Base-by-base conservation (phyloP, 2,888 invertebrate genomes). In the Dysmachus trigonus region DNA sequence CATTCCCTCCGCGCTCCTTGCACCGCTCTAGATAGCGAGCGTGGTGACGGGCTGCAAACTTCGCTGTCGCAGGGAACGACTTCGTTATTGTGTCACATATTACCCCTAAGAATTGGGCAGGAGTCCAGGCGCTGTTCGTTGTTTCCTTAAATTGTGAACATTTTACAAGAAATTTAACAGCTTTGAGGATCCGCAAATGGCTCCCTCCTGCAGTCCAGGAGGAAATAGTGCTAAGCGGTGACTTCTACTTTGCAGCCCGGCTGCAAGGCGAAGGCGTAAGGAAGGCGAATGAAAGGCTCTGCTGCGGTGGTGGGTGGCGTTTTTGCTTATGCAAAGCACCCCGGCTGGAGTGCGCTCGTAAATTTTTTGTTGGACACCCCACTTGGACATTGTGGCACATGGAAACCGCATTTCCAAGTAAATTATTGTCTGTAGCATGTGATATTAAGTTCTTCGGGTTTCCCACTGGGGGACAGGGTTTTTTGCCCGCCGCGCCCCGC, bases 391-490 rank as follows among this genome's bases (percentile, higher is more conserved):
- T 85, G 74, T 74, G 72, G 73, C 84, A 85, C 84, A 85, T 73
- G 74, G 33, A 85, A 85, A 85, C 84, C 84, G 84, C 84, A 85
- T 85, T 85, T 85, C 74, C 74, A 47, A 85, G 74, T 85, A 74
- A 85, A 85, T 85, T 85, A 85, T 85, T 85, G 74, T 85, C 84
- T 74, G 74, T 85, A 85, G 47, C 84, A 85, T 85, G 74, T 85
- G 74, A 85, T 74, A 85, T 85, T 85, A 85, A 85, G 84, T 85
- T 85, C 84, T 74, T 85, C 38, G 84, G 74, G 84, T 73, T 85
- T 74, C 41, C 73, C 84, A 47, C 73, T 81, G 53, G 35, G 51
- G 47, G 81, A n/a, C 81, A 81, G 33, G 53, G 53, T 47, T 38
- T 77, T 77, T 77, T 77, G 27, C 51, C 51, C 51, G 51, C 38